These are phyloP conservation scores for Formica aserva DNA, from an alignment of 2,888 invertebrate genomes.

Conservation along the genomic window DNA sequence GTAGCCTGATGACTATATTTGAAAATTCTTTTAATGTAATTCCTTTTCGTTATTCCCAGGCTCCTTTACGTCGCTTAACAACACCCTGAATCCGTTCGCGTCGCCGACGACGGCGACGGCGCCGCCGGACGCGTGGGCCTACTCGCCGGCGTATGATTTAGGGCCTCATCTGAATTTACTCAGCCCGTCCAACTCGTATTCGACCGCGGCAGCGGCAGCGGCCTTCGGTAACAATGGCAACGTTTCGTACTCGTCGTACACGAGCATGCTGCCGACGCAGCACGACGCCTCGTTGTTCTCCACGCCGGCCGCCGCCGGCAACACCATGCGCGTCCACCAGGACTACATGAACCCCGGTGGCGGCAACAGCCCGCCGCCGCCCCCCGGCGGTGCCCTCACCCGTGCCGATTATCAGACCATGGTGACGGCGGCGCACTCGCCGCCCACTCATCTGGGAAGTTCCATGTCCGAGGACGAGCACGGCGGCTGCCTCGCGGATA, in stretches of 20 bases:
- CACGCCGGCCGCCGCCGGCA: conserved; percentile 85
- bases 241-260: conserved; percentile 78
- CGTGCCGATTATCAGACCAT: conserved; percentile 83
- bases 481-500: conserved; percentile 85
- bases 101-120: conserved; percentile 86
- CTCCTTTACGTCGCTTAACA: conserved; percentile 88
- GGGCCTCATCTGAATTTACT: conserved; percentile 91
- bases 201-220: conserved; percentile 83
- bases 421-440: conserved; percentile 82
- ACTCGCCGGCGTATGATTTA: conserved; percentile 92
- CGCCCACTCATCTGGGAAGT: conserved; percentile 80
- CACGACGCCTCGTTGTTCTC: conserved; percentile 92
- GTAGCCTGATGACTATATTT: too few relatives aligned
- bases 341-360: conserved; percentile 89
- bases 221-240: conserved; percentile 82
- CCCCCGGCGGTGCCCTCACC: conserved; percentile 83
- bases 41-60: conserved; percentile 58
- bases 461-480: conserved; percentile 84
- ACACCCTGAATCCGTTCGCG: conserved; percentile 89
- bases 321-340: conserved; percentile 88
- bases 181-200: conserved; percentile 90
- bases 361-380: conserved; percentile 87
- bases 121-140: conserved; percentile 93
- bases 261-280: conserved; percentile 88
- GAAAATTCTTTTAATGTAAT: neutral